Base-by-base conservation (phyloP, 2,113 vertebrate species). In the Ictidomys tridecemlineatus region DNA sequence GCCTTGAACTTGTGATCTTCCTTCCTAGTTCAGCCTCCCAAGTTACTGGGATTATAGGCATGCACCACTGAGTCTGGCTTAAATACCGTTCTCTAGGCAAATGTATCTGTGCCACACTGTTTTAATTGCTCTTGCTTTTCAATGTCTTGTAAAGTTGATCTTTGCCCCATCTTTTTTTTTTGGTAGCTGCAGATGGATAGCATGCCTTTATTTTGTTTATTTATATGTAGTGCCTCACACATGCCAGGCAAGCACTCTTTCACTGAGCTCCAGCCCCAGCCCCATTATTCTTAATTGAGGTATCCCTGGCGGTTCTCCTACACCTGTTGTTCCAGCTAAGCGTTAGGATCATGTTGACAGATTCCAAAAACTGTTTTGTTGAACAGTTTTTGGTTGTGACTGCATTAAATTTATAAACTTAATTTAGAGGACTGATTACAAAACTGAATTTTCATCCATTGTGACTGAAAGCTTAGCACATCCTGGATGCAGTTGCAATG, bases 371-470 rank as follows among this genome's bases (percentile, higher is more conserved):
- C 8, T 32, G 14, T 45, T 32, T 89, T 63, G 56, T 51, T 86
- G 93, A 37, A 24, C 53, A 61, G 26, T 20, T 87, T 93, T 93
- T 78, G 69, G 69, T 73, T 73, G 37, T 90, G 39, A 72, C 84
- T 88, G 14, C 24, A 42, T n/a, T 30, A 53, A 30, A 51, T 70
- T 83, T 90, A 93, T 82, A 56, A 76, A 61, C 65, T 70, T 93
- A 76, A 61, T 67, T 76, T 91, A 34, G 39, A 73, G 32, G 5
- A 30, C 61, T 24, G 53, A 83, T 82, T 32, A 86, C 87, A 79
- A 30, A 82, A 63, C 34, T 67, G 80, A 94, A 28, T 42, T 93
- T 69, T 51, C 37, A 34, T 37, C 61, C 63, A 1, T 5, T 58
- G 13, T 45, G 17, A 37, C 48, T 84, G 39, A 91, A 78, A 26